Base-by-base conservation (phyloP, 2,888 invertebrate species). In the Conus canariensis region DNA sequence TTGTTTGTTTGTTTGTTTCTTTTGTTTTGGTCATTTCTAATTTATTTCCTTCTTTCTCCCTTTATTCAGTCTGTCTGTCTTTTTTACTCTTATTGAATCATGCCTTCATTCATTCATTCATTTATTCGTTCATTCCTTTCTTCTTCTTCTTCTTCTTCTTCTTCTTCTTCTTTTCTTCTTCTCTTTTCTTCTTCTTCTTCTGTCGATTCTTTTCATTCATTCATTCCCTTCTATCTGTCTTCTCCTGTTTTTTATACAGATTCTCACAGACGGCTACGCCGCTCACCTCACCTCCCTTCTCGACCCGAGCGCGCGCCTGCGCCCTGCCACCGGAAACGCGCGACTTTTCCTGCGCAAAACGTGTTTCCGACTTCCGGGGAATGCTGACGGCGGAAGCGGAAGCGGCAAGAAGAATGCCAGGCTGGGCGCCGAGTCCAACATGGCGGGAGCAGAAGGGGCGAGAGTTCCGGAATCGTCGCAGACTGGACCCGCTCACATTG, bases 261-360 rank as follows among this genome's bases (percentile, higher is more conserved):
- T 96, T 85, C 92, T 97, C 87, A 95, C 95, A 30, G 96, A 97
- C 92, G 97, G 97, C 3, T 99, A 99, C 96, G 99, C 99, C 16
- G 98, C 98, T 56, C 99, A 99, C 97, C 97, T 99, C 94, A 97
- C 97, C 90, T 93, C 96, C 83, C 93, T 96, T 45, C 97, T 99
- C 93, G 97, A 98, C n/a, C 98, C 98, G 90, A 98, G 98, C 0
- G 98, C 98, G 16, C 30, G 30, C 77, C 98, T 98, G 16, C 97
- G 99, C 91, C 98, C 99, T 10, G 99, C 99, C 8, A 98, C 98
- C 96, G 99, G 99, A 58, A 99, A 99, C 96, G 99, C 99, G 0
- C 97, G 99, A 30, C 98, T 99, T 97, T 98, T 99, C 83, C 98
- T 99, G 88, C 98, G 99, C 0, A 97, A 98, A 87, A 98, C 98